These are phyloP conservation scores for Drosophila algonquin DNA, from an alignment of 2,888 invertebrate genomes.

Conservation along the genomic window DNA sequence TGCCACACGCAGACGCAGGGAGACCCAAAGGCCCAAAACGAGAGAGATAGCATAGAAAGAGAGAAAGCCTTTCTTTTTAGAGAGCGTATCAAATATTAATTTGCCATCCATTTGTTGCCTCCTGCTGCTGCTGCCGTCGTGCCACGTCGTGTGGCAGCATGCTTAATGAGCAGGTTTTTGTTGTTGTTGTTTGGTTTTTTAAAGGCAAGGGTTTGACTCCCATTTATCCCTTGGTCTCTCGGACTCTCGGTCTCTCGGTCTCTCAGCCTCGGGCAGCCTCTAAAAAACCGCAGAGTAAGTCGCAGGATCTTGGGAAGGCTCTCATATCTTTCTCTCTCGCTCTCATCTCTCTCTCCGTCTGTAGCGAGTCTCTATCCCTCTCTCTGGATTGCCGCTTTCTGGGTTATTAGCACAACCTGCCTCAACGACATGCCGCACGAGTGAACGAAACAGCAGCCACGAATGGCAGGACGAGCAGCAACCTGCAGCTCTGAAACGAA, in stretches of 20 bases:
- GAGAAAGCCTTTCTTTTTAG: slow-evolving; percentile 8
- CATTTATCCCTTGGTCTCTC: slow-evolving; percentile 10
- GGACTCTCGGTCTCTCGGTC: not conserved
- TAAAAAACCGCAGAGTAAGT: slow-evolving; percentile 21
- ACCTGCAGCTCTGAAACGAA: not conserved
- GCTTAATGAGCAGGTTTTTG: slow-evolving; percentile 61
- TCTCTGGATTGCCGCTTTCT: slow-evolving; percentile 53
- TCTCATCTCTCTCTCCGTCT: not conserved
- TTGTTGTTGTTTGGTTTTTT: slow-evolving; percentile 9
- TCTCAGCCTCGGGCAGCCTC: slow-evolving; percentile 1
- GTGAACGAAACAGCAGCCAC: not conserved
- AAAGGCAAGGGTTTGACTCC: slow-evolving; percentile 47
- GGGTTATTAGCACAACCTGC: slow-evolving; percentile 79
- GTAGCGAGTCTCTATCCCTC: slow-evolving; percentile 20
- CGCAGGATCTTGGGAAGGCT: slow-evolving; percentile 20
- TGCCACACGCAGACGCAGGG: slow-evolving; percentile 18
- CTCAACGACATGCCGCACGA: slow-evolving; percentile 52
- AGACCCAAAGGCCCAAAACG: not conserved
- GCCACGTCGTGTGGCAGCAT: slow-evolving; percentile 40
- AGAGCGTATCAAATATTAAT: slow-evolving; percentile 69
- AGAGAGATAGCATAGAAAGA: not conserved
- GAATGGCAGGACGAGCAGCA: slow-evolving; percentile 23
- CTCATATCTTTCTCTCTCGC: slow-evolving; percentile 1
- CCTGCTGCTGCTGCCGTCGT: slow-evolving; percentile 25
- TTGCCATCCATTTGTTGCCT: slow-evolving; percentile 54